These are phyloP conservation scores for Pediacus dermestoides DNA, from an alignment of 2,888 invertebrate genomes.

Conservation along the genomic window DNA sequence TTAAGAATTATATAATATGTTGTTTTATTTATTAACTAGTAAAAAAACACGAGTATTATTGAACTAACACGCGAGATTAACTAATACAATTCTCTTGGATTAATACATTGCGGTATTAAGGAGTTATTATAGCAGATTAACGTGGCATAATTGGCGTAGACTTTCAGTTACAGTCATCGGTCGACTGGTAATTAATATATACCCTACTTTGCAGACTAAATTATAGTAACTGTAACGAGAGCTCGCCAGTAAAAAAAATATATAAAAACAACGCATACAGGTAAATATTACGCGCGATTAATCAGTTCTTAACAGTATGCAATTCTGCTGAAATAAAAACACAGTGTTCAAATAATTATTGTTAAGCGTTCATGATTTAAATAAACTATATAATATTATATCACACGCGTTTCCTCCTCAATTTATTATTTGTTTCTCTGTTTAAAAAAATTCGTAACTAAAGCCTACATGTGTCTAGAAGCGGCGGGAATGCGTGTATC, in stretches of 20 bases:
- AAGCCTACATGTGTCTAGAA: constrained; percentile 37
- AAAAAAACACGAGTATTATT: constrained; percentile 30
- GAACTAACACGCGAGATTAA: constrained; percentile 19
- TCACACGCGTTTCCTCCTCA: constrained; percentile 23
- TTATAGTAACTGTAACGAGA: constrained; percentile 9
- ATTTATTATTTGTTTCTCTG: neutral
- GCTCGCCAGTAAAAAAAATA: constrained; percentile 4
- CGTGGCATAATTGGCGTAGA: neutral
- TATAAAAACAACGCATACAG: constrained; percentile 22
- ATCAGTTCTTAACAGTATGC: neutral
- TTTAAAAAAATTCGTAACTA: neutral
- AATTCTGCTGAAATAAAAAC: constrained; percentile 6
- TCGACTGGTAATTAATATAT: neutral
- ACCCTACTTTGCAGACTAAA: constrained; percentile 9
- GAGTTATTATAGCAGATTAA: neutral
- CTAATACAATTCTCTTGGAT: constrained; percentile 5
- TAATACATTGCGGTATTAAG: constrained; percentile 1
- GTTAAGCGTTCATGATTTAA: too few species aligned
- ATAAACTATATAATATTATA: constrained; percentile 8
- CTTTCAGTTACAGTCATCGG: constrained; percentile 3
- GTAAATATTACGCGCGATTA: constrained; percentile 32
- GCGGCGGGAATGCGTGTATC: constrained; percentile 69
- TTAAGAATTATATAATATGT: neutral
- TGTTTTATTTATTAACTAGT: constrained; percentile 19
- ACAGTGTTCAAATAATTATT: too few species aligned